phyloP scores from a whole-genome alignment of 1,140 invertebrate species.

The Oryctes rhinoceros region DNA sequence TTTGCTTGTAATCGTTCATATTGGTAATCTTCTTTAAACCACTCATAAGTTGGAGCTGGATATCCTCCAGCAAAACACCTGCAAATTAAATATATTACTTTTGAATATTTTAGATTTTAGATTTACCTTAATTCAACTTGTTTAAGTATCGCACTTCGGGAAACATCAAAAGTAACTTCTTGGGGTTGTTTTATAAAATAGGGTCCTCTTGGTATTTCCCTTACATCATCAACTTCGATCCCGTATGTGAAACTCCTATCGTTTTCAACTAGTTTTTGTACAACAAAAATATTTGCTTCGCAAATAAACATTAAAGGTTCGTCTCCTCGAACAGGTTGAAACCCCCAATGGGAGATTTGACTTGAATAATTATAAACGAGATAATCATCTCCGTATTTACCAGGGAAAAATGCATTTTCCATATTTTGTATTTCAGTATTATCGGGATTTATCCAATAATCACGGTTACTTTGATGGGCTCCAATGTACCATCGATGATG shows the following conservation, averaged over 20 bases:
- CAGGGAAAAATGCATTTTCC: slow-evolving; percentile 82
- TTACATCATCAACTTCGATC: slow-evolving; percentile 74
- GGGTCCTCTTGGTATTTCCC: slow-evolving; percentile 84
- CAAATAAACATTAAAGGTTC: slow-evolving; percentile 87
- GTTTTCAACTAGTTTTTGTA: slow-evolving; percentile 73
- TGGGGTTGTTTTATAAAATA: slow-evolving; percentile 87
- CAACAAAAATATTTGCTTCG: slow-evolving; percentile 75
- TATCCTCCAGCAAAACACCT: slow-evolving; percentile 88
- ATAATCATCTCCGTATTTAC: slow-evolving; percentile 65
- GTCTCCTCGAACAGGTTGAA: slow-evolving; percentile 79
- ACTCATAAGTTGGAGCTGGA: slow-evolving; percentile 89
- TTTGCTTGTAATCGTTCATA: slow-evolving; percentile 75
- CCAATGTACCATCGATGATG: slow-evolving; percentile 88
- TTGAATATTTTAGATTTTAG: background rate
- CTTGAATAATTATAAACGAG: slow-evolving; percentile 75
- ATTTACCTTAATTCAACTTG: slow-evolving; percentile 74
- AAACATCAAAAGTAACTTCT: slow-evolving; percentile 83
- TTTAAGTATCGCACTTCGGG: slow-evolving; percentile 74
- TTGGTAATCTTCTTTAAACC: slow-evolving; percentile 89
- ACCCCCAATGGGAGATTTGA: slow-evolving; percentile 80
- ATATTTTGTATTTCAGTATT: slow-evolving; percentile 77
- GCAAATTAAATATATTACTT: slow-evolving; percentile 42
- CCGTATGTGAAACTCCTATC: slow-evolving; percentile 88
- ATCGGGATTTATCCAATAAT: slow-evolving; percentile 88
- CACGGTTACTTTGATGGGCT: slow-evolving; percentile 74